Evolutionary conservation across 2,888 invertebrate genomes (phyloP), one percentile per base, ranked within the genome.

Genomic region (Heliothis peltigera): DNA sequence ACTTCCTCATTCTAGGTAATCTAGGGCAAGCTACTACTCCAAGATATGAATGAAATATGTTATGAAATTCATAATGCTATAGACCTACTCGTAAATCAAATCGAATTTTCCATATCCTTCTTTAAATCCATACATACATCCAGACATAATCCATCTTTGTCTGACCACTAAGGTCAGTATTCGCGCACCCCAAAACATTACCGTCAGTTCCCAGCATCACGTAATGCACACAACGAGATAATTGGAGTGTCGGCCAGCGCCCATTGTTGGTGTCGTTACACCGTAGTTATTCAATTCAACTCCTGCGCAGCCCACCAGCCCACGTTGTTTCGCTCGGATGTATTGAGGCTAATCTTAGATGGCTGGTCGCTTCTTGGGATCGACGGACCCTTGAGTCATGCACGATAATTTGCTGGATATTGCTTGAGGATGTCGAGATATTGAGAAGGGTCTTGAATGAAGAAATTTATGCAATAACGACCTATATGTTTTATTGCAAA

Each of bases 271-370:
- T 91, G 93, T 91, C 88, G 91, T 93, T 93, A 92, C 91, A 91
- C 91, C 87, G 91, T 93, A 87, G 93, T 95, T 94, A 95, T 94
- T 88, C 94, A 95, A 95, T 94, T 94, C 92, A 91, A 87, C 86
- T 82, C 85, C 84, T 88, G 89, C 85, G 85, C 87, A 80, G 81
- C 75, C 84, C 84, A 80, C 85, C 87, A 80, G 81, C 75, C 84
- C 84, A 80, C 86, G 84, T 87, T 84, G 83, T 89, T 93, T 94
- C 93, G 93, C 92, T 93, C 78, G 74, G 78, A 79, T 80, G 79
- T 84, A 91, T 91, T 90, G 91, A 90, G 87, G 89, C 85, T 91
- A 91, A 91, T 91, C 85, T 87, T 77, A 64, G 74, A 79, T 81
- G 72, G 71, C 60, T 39, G 64, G 76, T 70, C 61, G 57, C 54